Conservation (phyloP, 2,797 vertebrate species). For the Pseudocheirus occidentalis region DNA sequence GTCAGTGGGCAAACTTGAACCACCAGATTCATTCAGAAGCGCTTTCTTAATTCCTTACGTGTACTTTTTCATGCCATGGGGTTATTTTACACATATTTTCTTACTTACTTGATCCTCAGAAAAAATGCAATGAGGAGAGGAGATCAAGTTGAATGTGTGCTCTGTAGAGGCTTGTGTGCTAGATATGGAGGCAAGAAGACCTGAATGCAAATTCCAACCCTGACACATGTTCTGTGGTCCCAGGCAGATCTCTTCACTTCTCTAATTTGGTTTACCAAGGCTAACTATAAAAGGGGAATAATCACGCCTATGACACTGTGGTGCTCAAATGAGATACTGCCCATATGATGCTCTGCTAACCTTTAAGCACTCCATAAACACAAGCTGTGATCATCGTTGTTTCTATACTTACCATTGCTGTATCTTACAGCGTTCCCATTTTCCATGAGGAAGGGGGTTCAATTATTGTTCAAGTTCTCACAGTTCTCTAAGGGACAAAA, state of each 20-base stretch:
- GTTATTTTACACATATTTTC: background rate
- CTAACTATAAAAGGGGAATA: background rate
- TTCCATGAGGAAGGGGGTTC: background rate
- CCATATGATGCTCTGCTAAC: background rate
- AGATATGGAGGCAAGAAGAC: background rate
- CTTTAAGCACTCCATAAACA: background rate
- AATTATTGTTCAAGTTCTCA: background rate
- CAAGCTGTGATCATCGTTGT: background rate
- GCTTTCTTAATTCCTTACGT: background rate
- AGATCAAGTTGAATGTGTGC: background rate
- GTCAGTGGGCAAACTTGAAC: background rate
- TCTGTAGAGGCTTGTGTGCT: background rate
- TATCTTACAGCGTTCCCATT: background rate
- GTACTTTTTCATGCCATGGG: background rate
- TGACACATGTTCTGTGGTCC: background rate
- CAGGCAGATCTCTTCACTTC: background rate
- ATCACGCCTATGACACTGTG: background rate
- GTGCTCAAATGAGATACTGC: background rate
- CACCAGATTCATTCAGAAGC: background rate
- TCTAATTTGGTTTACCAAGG: background rate
- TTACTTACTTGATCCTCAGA: background rate
- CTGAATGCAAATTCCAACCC: background rate
- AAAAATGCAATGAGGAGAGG: background rate
- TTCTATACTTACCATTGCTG: no score
- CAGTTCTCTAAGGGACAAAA: background rate